Percentiles rank a stretch among this genome's conserved stretches.
phyloP scores from a whole-genome alignment of 2,113 vertebrate species.

The Sinocyclocheilus rhinocerous region DNA sequence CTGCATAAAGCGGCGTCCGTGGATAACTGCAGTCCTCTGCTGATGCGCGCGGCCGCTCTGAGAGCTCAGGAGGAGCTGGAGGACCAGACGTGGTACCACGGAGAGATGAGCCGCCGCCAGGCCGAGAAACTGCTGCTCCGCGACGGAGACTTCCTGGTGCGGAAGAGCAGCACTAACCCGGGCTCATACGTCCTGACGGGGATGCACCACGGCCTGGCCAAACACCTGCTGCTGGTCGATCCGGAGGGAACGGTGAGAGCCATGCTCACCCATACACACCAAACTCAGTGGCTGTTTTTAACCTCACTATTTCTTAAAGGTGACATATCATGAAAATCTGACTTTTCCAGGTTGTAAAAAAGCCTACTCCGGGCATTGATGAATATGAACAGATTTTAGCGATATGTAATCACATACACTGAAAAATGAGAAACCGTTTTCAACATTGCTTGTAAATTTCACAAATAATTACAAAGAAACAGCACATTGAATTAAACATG shows the following conservation, averaged over 20 bases:
- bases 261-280: not conserved
- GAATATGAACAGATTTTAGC: no score
- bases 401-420: no score
- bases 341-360: no score
- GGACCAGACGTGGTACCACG: slow-evolving; percentile 88
- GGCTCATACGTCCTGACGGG: slow-evolving; percentile 95
- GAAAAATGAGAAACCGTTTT: no score
- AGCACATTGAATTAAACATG: no score
- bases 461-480: no score
- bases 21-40: slow-evolving; percentile 51
- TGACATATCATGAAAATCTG: no score
- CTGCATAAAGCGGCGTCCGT: no score
- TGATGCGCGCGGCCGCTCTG: slow-evolving; percentile 75
- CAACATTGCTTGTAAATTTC: no score
- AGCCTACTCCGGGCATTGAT: no score
- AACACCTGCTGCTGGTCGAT: slow-evolving; percentile 94
- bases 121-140: slow-evolving; percentile 88
- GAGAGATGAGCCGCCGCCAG: slow-evolving; percentile 93
- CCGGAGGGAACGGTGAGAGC: slow-evolving; percentile 91
- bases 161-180: slow-evolving; percentile 92
- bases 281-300: no score
- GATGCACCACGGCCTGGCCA: slow-evolving; percentile 91
- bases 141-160: slow-evolving; percentile 94
- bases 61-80: slow-evolving; percentile 82
- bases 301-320: no score